A percentile compares a stretch with the other conserved stretches of the same genome.
These are phyloP conservation scores for Manacus vitellinus DNA, from an alignment of 2,113 vertebrate genomes.

Conservation along the genomic window DNA sequence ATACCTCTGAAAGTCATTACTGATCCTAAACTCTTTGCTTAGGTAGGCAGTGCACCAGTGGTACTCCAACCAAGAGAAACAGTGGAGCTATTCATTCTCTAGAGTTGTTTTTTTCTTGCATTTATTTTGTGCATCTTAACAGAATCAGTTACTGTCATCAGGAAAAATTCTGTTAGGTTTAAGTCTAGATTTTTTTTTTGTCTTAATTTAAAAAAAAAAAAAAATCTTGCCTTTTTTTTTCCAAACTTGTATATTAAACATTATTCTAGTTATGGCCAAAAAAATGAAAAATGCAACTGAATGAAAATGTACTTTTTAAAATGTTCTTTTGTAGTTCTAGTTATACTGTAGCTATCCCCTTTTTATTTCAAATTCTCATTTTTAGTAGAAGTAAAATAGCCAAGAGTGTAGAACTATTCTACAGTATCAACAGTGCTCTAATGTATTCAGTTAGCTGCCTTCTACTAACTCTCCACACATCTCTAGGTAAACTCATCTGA, in stretches of 20 bases:
- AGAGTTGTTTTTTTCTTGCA: background rate
- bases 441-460: background rate
- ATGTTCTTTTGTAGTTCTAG: background rate
- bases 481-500: background rate
- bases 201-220: background rate
- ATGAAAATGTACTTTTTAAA: background rate
- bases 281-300: background rate
- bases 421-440: background rate
- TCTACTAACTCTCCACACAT: background rate
- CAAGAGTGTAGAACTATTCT: background rate
- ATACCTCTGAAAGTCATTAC: background rate
- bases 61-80: background rate
- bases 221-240: rapidly evolving
- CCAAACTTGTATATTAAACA: background rate
- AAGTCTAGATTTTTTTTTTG: background rate
- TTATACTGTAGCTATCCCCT: background rate
- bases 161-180: background rate
- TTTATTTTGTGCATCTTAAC: background rate
- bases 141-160: background rate
- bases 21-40: background rate
- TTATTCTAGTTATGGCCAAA: background rate
- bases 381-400: background rate
- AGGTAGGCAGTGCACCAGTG: background rate
- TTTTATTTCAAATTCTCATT: background rate
- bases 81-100: background rate